Evolutionary conservation across 2,888 invertebrate species (phyloP).

Genomic region (Eupeodes luniger): DNA sequence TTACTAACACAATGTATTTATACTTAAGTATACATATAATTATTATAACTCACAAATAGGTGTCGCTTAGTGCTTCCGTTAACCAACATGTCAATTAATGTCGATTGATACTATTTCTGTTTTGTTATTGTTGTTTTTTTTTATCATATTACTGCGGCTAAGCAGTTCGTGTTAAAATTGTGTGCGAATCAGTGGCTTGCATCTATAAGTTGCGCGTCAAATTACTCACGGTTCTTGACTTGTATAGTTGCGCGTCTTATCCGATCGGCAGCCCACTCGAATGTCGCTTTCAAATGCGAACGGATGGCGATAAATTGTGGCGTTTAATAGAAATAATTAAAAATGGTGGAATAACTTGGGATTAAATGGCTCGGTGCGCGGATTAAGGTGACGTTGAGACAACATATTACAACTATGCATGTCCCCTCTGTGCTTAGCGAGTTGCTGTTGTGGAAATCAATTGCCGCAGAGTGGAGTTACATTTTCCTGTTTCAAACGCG

Average conservation of each 20-base stretch:
- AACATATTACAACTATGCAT: constrained; percentile 1
- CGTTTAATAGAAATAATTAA: constrained; percentile 69
- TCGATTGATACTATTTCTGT: constrained; percentile 43
- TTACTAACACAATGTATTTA: neutral
- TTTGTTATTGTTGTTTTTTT: neutral
- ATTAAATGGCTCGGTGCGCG: constrained; percentile 56
- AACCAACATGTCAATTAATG: constrained; percentile 70
- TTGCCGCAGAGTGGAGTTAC: neutral
- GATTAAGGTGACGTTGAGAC: constrained; percentile 50
- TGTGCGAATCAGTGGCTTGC: constrained; percentile 66
- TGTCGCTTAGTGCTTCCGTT: constrained; percentile 67
- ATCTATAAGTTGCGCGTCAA: constrained; percentile 64
- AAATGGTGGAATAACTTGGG: constrained; percentile 47
- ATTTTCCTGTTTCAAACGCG: neutral
- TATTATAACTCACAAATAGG: constrained; percentile 40
- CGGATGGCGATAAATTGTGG: constrained; percentile 65
- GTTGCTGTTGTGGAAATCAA: neutral
- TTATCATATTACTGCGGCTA: constrained; percentile 63
- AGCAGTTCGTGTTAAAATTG: constrained; percentile 68
- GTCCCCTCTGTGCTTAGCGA: neutral
- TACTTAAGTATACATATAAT: neutral
- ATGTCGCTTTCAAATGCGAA: constrained; percentile 44
- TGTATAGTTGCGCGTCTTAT: constrained; percentile 31
- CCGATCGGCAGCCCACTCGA: constrained; percentile 61
- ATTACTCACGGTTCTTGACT: constrained; percentile 55